Evolutionary conservation across 2,797 vertebrate species (phyloP).

Genomic region (Lophotriccus pileatus): DNA sequence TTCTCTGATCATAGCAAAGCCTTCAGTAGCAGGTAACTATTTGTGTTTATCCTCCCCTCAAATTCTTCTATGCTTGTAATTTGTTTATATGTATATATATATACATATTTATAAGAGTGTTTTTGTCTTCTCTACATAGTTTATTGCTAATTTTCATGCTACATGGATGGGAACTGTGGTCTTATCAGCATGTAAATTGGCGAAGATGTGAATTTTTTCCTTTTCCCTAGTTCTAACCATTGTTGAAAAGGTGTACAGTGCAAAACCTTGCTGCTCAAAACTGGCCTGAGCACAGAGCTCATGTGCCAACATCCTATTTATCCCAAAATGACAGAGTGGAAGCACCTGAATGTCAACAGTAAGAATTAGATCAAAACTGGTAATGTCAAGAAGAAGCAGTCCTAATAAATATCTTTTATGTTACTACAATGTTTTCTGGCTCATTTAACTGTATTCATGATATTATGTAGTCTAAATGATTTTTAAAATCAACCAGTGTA

Average conservation of each 20-base stretch:
- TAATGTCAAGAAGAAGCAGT: not conserved
- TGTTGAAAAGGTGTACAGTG: not conserved
- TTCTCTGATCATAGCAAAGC: not conserved
- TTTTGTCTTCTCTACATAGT: not conserved
- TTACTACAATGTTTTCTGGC: not conserved
- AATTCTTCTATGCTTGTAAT: not conserved
- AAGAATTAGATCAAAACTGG: not conserved
- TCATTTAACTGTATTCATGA: not conserved
- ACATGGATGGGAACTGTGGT: not conserved
- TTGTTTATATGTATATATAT: not conserved
- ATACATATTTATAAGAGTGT: too few relatives aligned
- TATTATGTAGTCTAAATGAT: not conserved
- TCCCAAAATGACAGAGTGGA: not conserved
- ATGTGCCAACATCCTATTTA: not conserved
- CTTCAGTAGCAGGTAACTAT: not conserved
- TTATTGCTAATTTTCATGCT: not conserved
- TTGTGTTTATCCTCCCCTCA: not conserved
- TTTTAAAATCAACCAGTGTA: not conserved
- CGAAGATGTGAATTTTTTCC: not conserved
- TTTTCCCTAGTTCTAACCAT: not conserved
- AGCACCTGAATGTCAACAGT: not conserved
- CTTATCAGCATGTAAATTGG: not conserved
- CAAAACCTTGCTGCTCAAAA: not conserved
- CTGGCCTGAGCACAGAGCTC: not conserved
- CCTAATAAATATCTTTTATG: not conserved